A percentile compares a stretch with the other conserved stretches of the same genome.
Conservation (phyloP, 2,888 invertebrate species). For the Hydraecia micacea region DNA sequence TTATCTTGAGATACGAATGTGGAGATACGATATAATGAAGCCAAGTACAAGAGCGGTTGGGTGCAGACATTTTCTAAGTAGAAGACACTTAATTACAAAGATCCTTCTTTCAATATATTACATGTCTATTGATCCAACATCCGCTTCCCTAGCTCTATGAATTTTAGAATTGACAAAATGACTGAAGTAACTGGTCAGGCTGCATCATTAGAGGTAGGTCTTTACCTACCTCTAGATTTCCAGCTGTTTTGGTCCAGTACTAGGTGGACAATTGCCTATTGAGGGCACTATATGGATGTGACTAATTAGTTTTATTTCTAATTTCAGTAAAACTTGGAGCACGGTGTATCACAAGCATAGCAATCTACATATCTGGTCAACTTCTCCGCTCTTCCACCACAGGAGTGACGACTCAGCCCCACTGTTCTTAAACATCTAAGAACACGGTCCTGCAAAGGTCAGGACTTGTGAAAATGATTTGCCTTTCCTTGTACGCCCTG, state of each 20-base stretch:
- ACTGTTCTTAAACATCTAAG: conserved; percentile 6
- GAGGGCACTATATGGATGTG: too few relatives aligned
- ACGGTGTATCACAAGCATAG: not conserved
- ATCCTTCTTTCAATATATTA: not conserved
- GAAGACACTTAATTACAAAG: not conserved
- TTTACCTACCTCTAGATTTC: too few relatives aligned
- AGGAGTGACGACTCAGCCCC: not conserved
- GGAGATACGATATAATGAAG: not conserved
- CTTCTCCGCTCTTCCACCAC: not conserved
- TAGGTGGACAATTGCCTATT: not conserved
- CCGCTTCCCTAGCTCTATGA: not conserved
- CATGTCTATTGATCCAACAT: not conserved
- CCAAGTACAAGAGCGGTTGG: not conserved
- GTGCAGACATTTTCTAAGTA: not conserved
- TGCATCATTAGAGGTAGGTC: too few relatives aligned
- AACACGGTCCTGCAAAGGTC: conserved; percentile 35
- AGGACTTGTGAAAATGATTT: conserved; percentile 81
- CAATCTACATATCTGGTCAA: conserved; percentile 5
- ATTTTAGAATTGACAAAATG: not conserved
- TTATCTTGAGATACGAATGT: not conserved
- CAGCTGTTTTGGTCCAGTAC: not conserved
- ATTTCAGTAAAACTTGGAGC: conserved; percentile 36
- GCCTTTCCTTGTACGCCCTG: conserved; percentile 83
- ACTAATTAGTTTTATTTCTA: not conserved
- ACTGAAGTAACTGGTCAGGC: not conserved